Evolutionary conservation across 2,797 vertebrate species (phyloP).

Genomic region (Microctenopoma stevenorrisi): DNA sequence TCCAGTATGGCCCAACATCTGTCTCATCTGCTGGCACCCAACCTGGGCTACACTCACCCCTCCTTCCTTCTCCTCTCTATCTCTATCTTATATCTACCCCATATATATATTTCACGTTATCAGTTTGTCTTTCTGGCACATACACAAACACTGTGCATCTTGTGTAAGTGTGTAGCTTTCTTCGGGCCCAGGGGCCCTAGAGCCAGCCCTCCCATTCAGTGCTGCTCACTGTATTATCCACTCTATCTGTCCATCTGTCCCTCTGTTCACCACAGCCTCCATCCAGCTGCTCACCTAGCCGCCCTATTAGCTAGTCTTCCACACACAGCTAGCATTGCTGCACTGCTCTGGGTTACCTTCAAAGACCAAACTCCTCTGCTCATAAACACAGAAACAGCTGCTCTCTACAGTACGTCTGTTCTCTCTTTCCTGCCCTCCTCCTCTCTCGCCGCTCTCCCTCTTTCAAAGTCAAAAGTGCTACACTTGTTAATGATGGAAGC

Average conservation of each 20-base stretch:
- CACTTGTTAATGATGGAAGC: constrained; percentile 80
- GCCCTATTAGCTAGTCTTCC: constrained; percentile 82
- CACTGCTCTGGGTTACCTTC: constrained; percentile 84
- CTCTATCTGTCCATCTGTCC: constrained; percentile 87
- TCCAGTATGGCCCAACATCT: constrained; percentile 98
- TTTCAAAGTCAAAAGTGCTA: constrained; percentile 86
- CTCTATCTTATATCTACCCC: constrained; percentile 43
- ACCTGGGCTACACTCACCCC: constrained; percentile 76
- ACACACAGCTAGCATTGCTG: constrained; percentile 71
- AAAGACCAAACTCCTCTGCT: constrained; percentile 80
- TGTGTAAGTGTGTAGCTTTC: constrained; percentile 54
- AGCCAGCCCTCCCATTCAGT: constrained; percentile 78
- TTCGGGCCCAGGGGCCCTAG: constrained; percentile 69
- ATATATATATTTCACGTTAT: constrained; percentile 50
- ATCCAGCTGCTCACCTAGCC: constrained; percentile 87
- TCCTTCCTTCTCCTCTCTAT: constrained; percentile 53
- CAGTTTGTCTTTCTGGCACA: constrained; percentile 40
- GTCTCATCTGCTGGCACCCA: constrained; percentile 94
- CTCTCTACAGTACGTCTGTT: constrained; percentile 80
- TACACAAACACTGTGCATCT: constrained; percentile 49
- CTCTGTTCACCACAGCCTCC: constrained; percentile 82
- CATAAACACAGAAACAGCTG: constrained; percentile 83
- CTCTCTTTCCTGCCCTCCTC: constrained; percentile 69
- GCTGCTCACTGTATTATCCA: constrained; percentile 82
- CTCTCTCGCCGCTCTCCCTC: constrained; percentile 64